These are phyloP conservation scores for Craniophora ligustri DNA, from an alignment of 2,888 invertebrate species.

Conservation along the genomic window DNA sequence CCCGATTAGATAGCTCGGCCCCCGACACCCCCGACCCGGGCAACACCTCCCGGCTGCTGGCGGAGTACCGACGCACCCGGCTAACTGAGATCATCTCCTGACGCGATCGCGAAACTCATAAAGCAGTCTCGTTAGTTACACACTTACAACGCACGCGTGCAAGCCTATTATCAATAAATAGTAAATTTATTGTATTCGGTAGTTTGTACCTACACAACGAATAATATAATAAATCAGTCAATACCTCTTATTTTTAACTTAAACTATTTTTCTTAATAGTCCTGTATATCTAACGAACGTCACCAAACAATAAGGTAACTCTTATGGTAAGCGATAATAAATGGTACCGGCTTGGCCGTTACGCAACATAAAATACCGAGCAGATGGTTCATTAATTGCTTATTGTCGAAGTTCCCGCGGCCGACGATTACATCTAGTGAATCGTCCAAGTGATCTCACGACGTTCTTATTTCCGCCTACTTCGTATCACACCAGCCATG, in stretches of 20 bases:
- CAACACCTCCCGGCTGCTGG: conserved; percentile 70
- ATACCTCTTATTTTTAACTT: conserved; percentile 19
- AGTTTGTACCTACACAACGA: conserved; percentile 10
- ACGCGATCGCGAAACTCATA: conserved; percentile 60
- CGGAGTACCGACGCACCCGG: conserved; percentile 50
- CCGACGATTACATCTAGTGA: conserved; percentile 70
- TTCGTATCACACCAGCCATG: conserved; percentile 48
- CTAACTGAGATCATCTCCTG: conserved; percentile 61
- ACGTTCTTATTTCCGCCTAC: conserved; percentile 68
- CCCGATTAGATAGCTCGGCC: conserved; percentile 82
- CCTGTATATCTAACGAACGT: conserved; percentile 12
- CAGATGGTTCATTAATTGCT: conserved; percentile 79
- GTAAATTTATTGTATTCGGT: conserved; percentile 40
- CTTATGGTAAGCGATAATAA: conserved; percentile 81
- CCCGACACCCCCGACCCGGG: conserved; percentile 75
- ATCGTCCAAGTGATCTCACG: conserved; percentile 70
- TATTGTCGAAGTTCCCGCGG: conserved; percentile 74
- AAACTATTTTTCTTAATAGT: conserved; percentile 32
- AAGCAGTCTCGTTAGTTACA: conserved; percentile 59
- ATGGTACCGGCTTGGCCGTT: conserved; percentile 70
- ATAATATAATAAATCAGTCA: conserved; percentile 32
- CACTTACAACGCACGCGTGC: conserved; percentile 32
- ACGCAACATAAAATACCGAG: conserved; percentile 68
- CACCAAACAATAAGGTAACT: conserved; percentile 52
- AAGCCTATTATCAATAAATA: conserved; percentile 45